A percentile compares a stretch with the other conserved stretches of the same genome.
Evolutionary conservation across 1,140 invertebrate species (phyloP).

Genomic region (Rhynchophorus ferrugineus): DNA sequence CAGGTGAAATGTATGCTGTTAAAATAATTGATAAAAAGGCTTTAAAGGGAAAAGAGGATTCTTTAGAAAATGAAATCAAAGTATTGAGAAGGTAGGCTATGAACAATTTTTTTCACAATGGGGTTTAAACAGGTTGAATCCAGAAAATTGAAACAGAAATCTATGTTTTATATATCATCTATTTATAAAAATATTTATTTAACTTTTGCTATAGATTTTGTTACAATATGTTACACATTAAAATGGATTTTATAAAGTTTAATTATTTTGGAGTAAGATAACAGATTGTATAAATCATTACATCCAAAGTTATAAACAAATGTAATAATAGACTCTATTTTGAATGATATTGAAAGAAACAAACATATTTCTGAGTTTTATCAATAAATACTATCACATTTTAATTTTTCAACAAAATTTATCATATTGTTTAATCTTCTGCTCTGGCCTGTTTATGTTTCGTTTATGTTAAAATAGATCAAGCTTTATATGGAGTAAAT

Average conservation of each 20-base stretch:
- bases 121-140: too few relatives aligned
- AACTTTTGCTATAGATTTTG: too few relatives aligned
- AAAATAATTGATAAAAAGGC: slow-evolving; percentile 99
- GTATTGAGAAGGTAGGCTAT: slow-evolving; percentile 83
- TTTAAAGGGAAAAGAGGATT: slow-evolving; percentile 97
- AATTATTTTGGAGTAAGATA: slow-evolving; percentile 1
- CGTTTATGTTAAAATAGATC: too few relatives aligned
- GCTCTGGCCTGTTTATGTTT: too few relatives aligned
- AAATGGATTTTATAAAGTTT: slow-evolving; percentile 1
- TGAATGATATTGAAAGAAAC: background rate
- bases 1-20: slow-evolving; percentile 87
- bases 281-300: background rate
- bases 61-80: slow-evolving; percentile 97
- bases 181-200: background rate
- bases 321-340: slow-evolving; percentile 2
- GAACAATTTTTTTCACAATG: background rate
- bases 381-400: background rate
- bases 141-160: too few relatives aligned
- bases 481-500: too few relatives aligned
- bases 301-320: background rate
- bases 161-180: background rate
- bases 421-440: background rate
- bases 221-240: too few relatives aligned
- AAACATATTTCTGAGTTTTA: background rate
- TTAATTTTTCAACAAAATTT: background rate